phyloP scores from a whole-genome alignment of 2,797 vertebrate species.

The Bufotes viridis region DNA sequence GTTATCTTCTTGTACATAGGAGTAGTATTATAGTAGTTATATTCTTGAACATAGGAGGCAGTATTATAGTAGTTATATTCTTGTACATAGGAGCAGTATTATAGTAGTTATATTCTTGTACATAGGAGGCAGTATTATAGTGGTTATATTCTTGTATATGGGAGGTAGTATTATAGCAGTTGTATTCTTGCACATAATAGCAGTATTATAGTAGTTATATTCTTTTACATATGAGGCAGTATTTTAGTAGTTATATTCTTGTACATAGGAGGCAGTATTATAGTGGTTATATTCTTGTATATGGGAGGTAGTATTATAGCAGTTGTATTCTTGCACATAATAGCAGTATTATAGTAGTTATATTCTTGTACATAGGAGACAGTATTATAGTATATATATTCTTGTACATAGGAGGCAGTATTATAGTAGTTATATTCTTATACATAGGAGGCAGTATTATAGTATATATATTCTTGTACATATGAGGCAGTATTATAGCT shows the following conservation, averaged over 20 bases:
- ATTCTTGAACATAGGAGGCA: not conserved
- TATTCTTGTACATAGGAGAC: not conserved
- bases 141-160: not conserved
- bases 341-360: not conserved
- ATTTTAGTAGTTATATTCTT: not conserved
- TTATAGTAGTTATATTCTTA: conserved; percentile 13
- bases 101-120: conserved; percentile 15
- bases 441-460: conserved; percentile 1
- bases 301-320: not conserved
- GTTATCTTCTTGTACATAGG: conserved; percentile 5
- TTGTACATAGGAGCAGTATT: conserved; percentile 3
- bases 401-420: conserved; percentile 3
- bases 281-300: conserved; percentile 15
- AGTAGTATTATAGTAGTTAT: conserved; percentile 3
- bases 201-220: conserved; percentile 14
- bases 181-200: too few relatives aligned
- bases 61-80: conserved; percentile 5
- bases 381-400: conserved; percentile 13
- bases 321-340: not conserved
- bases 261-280: not conserved
- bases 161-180: too few relatives aligned
- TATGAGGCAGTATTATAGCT: not conserved
- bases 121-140: conserved; percentile 11
- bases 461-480: conserved; percentile 1
- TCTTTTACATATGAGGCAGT: not conserved